Conservation (phyloP, 2,888 invertebrate species). For the Schizaphis graminum region DNA sequence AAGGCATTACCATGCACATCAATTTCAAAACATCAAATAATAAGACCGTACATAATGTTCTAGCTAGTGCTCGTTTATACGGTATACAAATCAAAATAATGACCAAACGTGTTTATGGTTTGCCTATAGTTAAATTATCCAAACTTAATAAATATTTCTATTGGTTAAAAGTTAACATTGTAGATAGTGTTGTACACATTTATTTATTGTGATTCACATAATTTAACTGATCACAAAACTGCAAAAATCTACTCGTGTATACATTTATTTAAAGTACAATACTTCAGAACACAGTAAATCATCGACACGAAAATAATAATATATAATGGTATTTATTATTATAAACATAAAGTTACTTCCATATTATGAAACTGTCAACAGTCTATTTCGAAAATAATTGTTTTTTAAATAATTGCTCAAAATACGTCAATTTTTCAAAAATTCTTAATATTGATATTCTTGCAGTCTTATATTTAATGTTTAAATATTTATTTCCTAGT, state of each 20-base stretch:
- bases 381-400: too few relatives aligned
- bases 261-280: neutral
- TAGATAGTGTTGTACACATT: neutral
- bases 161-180: neutral
- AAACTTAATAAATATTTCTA: neutral
- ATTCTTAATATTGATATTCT: neutral
- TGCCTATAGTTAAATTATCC: neutral
- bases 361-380: neutral
- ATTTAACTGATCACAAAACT: neutral
- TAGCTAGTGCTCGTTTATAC: neutral
- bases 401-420: neutral
- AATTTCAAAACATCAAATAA: neutral
- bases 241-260: neutral
- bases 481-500: neutral
- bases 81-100: neutral
- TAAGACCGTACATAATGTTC: neutral
- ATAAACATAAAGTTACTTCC: neutral
- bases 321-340: neutral
- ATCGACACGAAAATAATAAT: neutral
- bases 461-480: neutral
- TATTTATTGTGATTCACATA: neutral
- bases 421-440: neutral
- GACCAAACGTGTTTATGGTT: neutral
- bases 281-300: neutral
- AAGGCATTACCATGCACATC: neutral